Base-by-base conservation (phyloP, 2,888 invertebrate genomes). In the Napeogenes sylphis region DNA sequence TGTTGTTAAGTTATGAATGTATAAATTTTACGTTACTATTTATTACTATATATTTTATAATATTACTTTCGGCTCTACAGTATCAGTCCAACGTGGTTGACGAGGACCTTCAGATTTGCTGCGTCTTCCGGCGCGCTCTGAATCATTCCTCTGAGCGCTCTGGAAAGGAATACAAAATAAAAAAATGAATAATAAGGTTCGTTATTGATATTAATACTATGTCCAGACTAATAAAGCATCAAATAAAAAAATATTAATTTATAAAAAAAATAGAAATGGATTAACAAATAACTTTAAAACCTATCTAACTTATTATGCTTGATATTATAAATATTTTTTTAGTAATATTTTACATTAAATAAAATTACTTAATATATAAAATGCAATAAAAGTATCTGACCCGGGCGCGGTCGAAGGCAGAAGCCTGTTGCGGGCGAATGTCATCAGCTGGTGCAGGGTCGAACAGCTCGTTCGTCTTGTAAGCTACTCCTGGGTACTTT, bases 401-500 rank as follows among this genome's bases (percentile, higher is more conserved):
- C 92, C 94, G 91, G 70, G 94, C 93, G 80, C 94, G 92, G 75
- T 94, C 93, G 70, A 86, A 85, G 71, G 91, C 91, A 56, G 91
- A 83, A 63, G 86, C 88, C 62, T 87, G 92, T 83, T 83, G 92
- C 73, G 84, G 92, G 78, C 82, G 90, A 77, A 92, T 92, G 74
- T 92, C 91, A 74, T 90, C 91, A 68, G 90, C 92, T 73, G 94
- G 93, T 71, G 92, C 91, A 45, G 93, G 93, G 76, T 94, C 94
- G 80, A 96, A 93, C 78, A 96, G 93, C 84, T 96, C 96, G 91
- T 96, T 95, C 79, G 95, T 94, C 87, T 94, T 94, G 92, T 96
- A 96, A 76, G 96, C 96, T 80, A 96, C 92, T 75, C 96, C 96
- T 56, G 96, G 96, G 84, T 96, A 96, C 91, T 96, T 96, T 93